Evolutionary conservation across 2,113 vertebrate genomes (phyloP).

Genomic region (Rhinoptilus africanus): DNA sequence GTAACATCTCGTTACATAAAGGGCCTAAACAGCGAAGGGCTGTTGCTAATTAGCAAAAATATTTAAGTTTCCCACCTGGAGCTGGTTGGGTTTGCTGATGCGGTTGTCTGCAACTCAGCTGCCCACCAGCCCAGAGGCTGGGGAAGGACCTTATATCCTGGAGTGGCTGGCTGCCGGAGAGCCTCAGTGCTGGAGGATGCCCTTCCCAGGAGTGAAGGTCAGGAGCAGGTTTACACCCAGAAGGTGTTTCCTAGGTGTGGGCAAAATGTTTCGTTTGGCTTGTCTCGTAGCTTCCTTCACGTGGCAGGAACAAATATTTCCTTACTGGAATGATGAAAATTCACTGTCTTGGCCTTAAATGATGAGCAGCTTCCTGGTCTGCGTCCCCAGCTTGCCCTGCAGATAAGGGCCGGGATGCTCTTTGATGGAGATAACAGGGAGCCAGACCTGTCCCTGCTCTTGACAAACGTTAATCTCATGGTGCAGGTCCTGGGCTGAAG

Average conservation of each 20-base stretch:
- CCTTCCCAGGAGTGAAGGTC: not conserved
- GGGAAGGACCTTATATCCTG: not conserved
- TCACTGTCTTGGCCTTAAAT: not conserved
- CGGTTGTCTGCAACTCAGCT: not conserved
- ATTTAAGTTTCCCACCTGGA: not conserved
- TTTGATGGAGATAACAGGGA: not conserved
- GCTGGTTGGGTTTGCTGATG: not conserved
- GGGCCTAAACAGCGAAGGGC: not conserved
- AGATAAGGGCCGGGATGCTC: not conserved
- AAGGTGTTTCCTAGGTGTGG: not conserved
- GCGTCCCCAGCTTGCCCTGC: not conserved
- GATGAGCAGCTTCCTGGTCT: not conserved
- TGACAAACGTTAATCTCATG: not conserved
- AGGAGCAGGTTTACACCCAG: not conserved
- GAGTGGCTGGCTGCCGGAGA: rapidly evolving
- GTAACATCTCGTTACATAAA: not conserved
- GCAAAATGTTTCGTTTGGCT: not conserved
- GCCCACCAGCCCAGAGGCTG: rapidly evolving
- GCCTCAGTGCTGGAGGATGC: not conserved
- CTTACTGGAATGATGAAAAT: not conserved
- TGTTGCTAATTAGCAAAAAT: not conserved
- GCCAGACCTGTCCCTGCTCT: not conserved
- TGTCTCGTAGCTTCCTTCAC: rapidly evolving
- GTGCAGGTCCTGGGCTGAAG: not conserved
- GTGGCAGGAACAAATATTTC: not conserved